A percentile compares a stretch with the other conserved stretches of the same genome.
These are phyloP conservation scores for Morelia viridis DNA, from an alignment of 2,797 vertebrate genomes.

Conservation along the genomic window DNA sequence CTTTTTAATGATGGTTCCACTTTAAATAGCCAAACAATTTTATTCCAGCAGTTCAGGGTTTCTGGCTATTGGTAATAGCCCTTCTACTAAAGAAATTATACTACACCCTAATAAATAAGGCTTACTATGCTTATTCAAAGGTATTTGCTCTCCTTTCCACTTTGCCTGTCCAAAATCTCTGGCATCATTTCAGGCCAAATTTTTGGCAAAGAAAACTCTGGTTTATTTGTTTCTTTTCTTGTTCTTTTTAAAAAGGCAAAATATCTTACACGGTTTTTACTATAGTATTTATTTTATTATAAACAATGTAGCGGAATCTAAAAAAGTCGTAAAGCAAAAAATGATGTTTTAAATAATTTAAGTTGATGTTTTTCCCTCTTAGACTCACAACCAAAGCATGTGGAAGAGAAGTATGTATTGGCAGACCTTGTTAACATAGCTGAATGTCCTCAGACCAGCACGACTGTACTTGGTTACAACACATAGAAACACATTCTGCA, in stretches of 20 bases:
- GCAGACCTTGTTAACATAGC: constrained; percentile 7
- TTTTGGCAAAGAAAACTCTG: constrained; percentile 46
- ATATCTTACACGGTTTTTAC: constrained; percentile 59
- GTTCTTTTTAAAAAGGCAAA: neutral
- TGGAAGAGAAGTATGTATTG: constrained; percentile 30
- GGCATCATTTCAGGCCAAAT: constrained; percentile 71
- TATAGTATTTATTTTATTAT: constrained; percentile 56
- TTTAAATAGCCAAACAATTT: constrained; percentile 63
- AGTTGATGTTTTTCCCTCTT: neutral
- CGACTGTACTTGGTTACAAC: constrained; percentile 3
- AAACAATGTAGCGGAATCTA: constrained; percentile 59
- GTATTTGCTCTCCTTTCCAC: constrained; percentile 65
- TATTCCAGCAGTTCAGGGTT: constrained; percentile 59
- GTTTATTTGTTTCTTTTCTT: constrained; percentile 1
- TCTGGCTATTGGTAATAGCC: constrained; percentile 60
- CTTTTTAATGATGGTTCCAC: constrained; percentile 47
- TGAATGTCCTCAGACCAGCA: neutral
- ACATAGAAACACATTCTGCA: neutral
- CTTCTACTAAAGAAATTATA: constrained; percentile 62
- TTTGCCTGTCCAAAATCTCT: constrained; percentile 73
- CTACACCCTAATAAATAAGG: constrained; percentile 65
- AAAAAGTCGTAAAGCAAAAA: constrained; percentile 56
- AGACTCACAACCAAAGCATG: constrained; percentile 52
- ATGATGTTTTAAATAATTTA: constrained; percentile 46
- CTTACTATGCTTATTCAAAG: constrained; percentile 69